Base-by-base conservation (phyloP, 2,888 invertebrate genomes). In the Ecdyonurus torrentis region DNA sequence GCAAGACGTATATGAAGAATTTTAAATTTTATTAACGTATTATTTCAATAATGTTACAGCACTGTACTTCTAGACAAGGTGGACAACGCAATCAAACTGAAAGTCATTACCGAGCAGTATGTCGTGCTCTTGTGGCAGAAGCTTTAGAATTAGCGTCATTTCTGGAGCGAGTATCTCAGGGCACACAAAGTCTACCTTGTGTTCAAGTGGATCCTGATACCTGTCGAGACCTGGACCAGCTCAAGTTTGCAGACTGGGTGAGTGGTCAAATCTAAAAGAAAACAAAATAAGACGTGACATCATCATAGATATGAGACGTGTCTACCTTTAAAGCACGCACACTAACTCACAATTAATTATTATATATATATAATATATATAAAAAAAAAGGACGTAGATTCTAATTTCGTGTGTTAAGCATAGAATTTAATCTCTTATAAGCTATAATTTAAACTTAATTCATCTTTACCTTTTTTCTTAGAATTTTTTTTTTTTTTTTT, bases 171-270 rank as follows among this genome's bases (percentile, higher is more conserved):
- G 91, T 96, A 63, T 81, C 85, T 20, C 77, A 75, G 67, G 88
- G 88, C 69, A 85, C 84, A 60, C 79, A 85, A 65, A 55, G 55
- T 55, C 78, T 82, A 1, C 80, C 55, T 22, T 55, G 55, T n/a
- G 55, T 55, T 7, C 55, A 83, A 59, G 82, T 83, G 68, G 83
- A 84, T 72, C 78, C 78, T 65, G 74, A 78, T 60, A 78, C 77
- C 63, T 82, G 83, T 69, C 79, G 81, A 64, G 87, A 88, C 70
- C 80, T 94, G 62, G 89, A 89, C 70, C 86, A 88, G 70, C 79
- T 95, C 70, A 85, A 89, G 74, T 88, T 92, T 74, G 86, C 86
- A 67, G 94, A 95, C 77, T 95, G 95, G 94, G 91, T 91, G 78
- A 77, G 84, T 77, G 24, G 18, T 2, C 1, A 60, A 10, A 1